Conservation (phyloP, 2,797 vertebrate species). For the Silurus lanzhouensis region DNA sequence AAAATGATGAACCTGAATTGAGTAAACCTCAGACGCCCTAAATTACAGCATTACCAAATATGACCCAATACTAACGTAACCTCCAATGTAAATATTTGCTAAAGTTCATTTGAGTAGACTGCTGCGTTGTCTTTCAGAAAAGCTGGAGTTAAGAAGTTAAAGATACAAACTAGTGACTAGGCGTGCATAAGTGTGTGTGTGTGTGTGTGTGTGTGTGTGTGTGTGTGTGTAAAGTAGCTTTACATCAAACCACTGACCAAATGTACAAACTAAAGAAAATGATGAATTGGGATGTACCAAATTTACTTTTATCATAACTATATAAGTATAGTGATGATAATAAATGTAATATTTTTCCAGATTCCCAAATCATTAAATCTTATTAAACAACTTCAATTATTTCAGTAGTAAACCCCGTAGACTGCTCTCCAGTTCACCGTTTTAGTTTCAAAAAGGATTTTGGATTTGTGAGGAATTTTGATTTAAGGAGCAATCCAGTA, state of each 20-base stretch:
- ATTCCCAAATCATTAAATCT: background rate
- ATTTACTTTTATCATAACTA: background rate
- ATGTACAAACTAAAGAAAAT: background rate
- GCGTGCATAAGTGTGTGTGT: background rate
- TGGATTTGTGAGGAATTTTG: background rate
- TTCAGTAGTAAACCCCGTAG: background rate
- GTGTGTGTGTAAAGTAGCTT: background rate
- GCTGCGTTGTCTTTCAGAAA: background rate
- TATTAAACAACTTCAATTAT: background rate
- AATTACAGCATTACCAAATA: constrained; percentile 32
- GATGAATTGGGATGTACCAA: background rate
- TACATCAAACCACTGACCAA: background rate
- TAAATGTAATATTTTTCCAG: background rate
- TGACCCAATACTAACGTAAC: background rate
- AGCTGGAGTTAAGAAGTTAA: background rate
- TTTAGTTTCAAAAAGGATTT: no score
- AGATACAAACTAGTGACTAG: background rate
- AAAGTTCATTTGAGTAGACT: background rate
- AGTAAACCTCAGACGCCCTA: constrained; percentile 17
- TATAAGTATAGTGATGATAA: background rate
- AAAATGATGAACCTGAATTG: constrained; percentile 7
- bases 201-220: no score
- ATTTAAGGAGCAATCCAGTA: background rate
- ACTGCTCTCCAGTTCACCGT: background rate
- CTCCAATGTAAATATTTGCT: background rate